A percentile compares a stretch with the other conserved stretches of the same genome.
phyloP scores from a whole-genome alignment of 2,797 vertebrate species.

The Acanthis flammea region DNA sequence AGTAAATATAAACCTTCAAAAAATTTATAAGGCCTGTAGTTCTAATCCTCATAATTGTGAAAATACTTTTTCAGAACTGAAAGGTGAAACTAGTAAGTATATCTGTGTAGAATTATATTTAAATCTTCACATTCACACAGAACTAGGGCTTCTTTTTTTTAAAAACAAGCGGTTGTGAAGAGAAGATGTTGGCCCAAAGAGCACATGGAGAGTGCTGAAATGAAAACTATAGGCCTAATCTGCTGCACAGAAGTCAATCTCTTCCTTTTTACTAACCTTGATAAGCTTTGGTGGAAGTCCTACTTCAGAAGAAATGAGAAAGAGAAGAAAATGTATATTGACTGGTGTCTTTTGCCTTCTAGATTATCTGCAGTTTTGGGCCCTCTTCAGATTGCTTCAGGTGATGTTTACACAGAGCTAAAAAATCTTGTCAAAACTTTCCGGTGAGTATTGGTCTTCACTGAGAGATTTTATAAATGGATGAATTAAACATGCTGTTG shows the following conservation, averaged over 20 bases:
- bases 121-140: neutral
- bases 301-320: neutral
- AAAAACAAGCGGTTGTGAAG: neutral
- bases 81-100: neutral
- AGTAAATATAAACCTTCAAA: neutral
- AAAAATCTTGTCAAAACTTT: constrained; percentile 80
- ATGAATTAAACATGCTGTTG: neutral
- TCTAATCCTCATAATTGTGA: neutral
- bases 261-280: neutral
- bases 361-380: constrained; percentile 77
- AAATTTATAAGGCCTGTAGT: neutral
- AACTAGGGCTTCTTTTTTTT: neutral
- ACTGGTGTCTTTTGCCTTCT: constrained; percentile 24
- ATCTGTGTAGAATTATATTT: neutral
- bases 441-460: constrained; percentile 64
- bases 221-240: neutral
- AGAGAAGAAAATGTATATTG: neutral
- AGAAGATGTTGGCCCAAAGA: neutral
- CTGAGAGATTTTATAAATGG: neutral
- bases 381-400: constrained; percentile 74
- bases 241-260: neutral
- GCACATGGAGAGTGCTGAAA: neutral
- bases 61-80: neutral
- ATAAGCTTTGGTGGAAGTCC: neutral
- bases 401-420: constrained; percentile 74